These are phyloP conservation scores for Mesocentrotus franciscanus DNA, from an alignment of 53 echinoderm and acorn worm species.

Conservation along the genomic window DNA sequence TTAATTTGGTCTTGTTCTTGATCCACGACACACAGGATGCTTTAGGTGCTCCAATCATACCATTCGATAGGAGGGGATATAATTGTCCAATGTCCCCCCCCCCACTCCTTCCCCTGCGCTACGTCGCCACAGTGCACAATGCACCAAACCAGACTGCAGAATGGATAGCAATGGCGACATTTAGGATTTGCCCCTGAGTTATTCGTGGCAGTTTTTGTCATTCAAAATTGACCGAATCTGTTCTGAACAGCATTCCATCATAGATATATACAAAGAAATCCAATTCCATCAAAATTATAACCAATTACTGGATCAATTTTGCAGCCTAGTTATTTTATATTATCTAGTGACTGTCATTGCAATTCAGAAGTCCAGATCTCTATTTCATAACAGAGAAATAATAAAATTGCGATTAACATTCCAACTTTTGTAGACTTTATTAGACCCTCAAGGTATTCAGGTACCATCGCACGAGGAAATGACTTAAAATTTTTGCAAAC, in stretches of 20 bases:
- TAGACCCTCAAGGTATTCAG: neutral
- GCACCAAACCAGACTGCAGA: neutral
- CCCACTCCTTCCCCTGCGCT: neutral
- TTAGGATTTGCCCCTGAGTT: neutral
- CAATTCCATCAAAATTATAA: slow-evolving; percentile 26
- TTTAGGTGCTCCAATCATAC: too few relatives aligned
- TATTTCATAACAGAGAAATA: neutral
- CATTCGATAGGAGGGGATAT: too few relatives aligned
- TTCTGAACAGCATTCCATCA: neutral
- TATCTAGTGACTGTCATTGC: neutral
- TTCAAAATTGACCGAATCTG: neutral
- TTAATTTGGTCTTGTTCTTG: too few relatives aligned
- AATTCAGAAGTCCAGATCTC: neutral
- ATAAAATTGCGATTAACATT: neutral
- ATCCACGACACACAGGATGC: too few relatives aligned
- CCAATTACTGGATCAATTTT: neutral
- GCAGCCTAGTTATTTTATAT: slow-evolving; percentile 34
- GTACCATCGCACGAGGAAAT: neutral
- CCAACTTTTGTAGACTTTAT: neutral
- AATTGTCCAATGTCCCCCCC: neutral
- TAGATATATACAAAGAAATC: neutral
- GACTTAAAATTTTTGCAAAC: neutral
- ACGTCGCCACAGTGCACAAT: neutral
- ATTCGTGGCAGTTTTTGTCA: neutral
- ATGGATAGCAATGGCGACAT: slow-evolving; percentile 21